Evolutionary conservation across 2,113 vertebrate genomes (phyloP).

Genomic region (Boulengerochromis microlepis): DNA sequence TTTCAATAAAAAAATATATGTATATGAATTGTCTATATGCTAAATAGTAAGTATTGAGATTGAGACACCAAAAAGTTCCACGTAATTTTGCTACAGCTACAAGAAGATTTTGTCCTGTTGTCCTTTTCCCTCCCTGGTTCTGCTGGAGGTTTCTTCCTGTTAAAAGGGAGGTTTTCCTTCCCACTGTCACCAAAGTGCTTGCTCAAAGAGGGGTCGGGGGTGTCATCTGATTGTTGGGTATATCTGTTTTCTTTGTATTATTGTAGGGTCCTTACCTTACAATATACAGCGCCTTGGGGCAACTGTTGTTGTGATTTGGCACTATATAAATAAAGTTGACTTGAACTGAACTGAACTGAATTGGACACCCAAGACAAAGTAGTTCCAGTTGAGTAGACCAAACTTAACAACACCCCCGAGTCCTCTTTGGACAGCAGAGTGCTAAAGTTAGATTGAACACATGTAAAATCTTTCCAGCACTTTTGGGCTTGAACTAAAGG

Average conservation of each 20-base stretch:
- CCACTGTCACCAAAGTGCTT: too few species aligned
- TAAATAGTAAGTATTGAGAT: background rate
- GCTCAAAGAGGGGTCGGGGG: too few species aligned
- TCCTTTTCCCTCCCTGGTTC: too few species aligned
- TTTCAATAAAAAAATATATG: background rate
- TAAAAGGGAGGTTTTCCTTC: too few species aligned
- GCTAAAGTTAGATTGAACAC: background rate
- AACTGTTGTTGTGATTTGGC: background rate
- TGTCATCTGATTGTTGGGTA: background rate
- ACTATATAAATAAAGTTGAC: background rate
- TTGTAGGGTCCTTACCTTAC: background rate
- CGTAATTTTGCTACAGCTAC: background rate
- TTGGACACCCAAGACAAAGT: background rate
- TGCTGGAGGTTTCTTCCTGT: too few species aligned
- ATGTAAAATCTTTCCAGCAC: background rate
- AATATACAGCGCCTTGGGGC: background rate
- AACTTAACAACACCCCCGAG: background rate
- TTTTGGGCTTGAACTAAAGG: background rate
- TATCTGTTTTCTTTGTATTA: background rate
- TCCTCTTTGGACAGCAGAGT: background rate
- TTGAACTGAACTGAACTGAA: background rate
- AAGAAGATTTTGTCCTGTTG: too few species aligned
- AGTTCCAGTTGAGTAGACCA: background rate
- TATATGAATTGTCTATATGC: background rate
- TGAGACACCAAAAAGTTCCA: background rate